Evolutionary conservation across 2,113 vertebrate genomes (phyloP).

Genomic region (Sturnus vulgaris): DNA sequence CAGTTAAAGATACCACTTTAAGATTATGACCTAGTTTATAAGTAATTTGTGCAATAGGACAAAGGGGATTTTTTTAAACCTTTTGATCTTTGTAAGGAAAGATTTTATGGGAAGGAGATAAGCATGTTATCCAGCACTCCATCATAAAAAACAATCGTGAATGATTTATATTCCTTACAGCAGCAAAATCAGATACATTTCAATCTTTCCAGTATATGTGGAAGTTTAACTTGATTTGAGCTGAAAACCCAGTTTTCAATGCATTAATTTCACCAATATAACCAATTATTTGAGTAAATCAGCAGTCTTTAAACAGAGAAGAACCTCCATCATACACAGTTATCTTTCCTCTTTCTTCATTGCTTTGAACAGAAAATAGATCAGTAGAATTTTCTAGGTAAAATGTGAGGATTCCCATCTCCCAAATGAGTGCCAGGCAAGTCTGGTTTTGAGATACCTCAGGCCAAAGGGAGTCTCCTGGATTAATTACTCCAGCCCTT

Average conservation of each 20-base stretch:
- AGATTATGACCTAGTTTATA: neutral
- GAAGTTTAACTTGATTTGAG: neutral
- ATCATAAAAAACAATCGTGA: neutral
- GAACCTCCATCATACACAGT: neutral
- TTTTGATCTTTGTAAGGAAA: neutral
- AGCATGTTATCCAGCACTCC: neutral
- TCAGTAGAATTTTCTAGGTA: neutral
- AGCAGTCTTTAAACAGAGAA: neutral
- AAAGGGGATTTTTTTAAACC: neutral
- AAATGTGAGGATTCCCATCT: neutral
- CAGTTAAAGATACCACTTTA: neutral
- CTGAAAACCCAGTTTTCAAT: neutral
- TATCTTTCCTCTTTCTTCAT: neutral
- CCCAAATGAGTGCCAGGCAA: neutral
- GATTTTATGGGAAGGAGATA: neutral
- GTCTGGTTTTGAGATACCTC: neutral
- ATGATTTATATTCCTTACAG: neutral
- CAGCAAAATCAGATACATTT: neutral
- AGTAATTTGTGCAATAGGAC: neutral
- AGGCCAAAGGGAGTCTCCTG: neutral
- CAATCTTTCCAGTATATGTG: neutral
- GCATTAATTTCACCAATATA: neutral
- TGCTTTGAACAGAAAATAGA: neutral
- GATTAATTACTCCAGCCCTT: neutral
- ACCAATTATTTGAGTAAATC: neutral